Evolutionary conservation across 2,113 vertebrate genomes (phyloP).

Genomic region (Cryptoleucopteryx plumbea): DNA sequence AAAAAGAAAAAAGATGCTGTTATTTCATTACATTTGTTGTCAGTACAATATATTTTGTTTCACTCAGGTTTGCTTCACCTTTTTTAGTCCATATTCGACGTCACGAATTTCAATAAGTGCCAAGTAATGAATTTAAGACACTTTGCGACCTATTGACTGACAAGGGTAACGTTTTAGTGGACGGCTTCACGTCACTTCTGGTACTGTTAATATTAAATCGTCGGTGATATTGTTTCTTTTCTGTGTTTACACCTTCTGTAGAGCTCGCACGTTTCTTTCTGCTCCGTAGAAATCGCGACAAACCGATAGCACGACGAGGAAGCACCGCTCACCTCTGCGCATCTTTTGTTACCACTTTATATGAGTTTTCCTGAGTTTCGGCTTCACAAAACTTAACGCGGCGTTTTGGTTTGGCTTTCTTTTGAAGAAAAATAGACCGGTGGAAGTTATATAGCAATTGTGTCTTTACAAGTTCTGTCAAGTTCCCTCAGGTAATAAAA

Average conservation of each 20-base stretch:
- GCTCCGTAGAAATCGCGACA: background rate
- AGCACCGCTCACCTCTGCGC: background rate
- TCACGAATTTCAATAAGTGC: conserved; percentile 72
- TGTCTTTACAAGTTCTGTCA: conserved; percentile 24
- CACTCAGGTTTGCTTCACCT: conserved; percentile 72
- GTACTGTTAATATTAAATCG: conserved; percentile 37
- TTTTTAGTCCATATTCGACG: conserved; percentile 59
- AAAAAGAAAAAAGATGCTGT: conserved; percentile 57
- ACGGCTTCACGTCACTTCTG: conserved; percentile 47
- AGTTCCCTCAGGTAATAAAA: conserved; percentile 51
- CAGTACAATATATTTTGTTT: conserved; percentile 78
- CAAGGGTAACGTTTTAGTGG: conserved; percentile 33
- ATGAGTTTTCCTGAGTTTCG: background rate
- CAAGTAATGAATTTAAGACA: conserved; percentile 76
- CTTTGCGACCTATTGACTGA: conserved; percentile 71
- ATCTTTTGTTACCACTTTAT: background rate
- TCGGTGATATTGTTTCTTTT: conserved; percentile 4
- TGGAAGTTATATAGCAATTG: background rate
- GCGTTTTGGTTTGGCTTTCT: background rate
- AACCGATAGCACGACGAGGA: background rate
- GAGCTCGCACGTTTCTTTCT: background rate
- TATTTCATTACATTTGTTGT: conserved; percentile 78
- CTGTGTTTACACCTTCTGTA: background rate
- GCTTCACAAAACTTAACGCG: background rate
- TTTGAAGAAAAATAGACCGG: background rate